Base-by-base conservation (phyloP, 2,888 invertebrate species). In the Trissoscelio sp. region DNA sequence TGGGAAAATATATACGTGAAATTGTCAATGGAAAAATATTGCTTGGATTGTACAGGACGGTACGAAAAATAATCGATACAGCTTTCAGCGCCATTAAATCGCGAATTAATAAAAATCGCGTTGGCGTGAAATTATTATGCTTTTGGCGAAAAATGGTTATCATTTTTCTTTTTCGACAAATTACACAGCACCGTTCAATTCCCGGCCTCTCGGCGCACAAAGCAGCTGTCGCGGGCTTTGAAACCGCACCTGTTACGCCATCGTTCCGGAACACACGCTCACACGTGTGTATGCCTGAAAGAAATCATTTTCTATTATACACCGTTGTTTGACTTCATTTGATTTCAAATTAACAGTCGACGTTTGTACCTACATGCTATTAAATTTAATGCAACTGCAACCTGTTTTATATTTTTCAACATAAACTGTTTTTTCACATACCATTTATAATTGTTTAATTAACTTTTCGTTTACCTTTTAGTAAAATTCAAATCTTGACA, bases 191-290 rank as follows among this genome's bases (percentile, higher is more conserved):
- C 53, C 24, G 66, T 58, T 58, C 66, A 22, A 66, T 37, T 37
- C n/a, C n/a, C n/a, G 66, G 37, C 22, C n/a, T 11, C 51, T 46
- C 42, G 7, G 16, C 18, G 24, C 51, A 53, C 44, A 70, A 75
- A 72, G 66, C 81, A 80, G 80, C 80, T 80, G 80, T 70, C 64
- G 80, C 12, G 31, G 28, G 69, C 80, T 80, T 70, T 69, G 75
- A 75, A 75, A 58, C 70, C 57, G 75, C 75, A 80, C 80, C 80
- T 80, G 80, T 80, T 80, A 74, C 74, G 70, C 69, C 73, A 51
- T 34, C 64, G 64, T 70, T 67, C 57, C 74, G 62, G 69, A 60
- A 51, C 70, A 34, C 58, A 77, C 60, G 14, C 57, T 24, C 42
- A 24, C 46, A 57, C 55, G 9, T 18, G 22, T 55, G 34, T n/a